Base-by-base conservation (phyloP, 1,140 invertebrate species). In the Chelonus insularis region DNA sequence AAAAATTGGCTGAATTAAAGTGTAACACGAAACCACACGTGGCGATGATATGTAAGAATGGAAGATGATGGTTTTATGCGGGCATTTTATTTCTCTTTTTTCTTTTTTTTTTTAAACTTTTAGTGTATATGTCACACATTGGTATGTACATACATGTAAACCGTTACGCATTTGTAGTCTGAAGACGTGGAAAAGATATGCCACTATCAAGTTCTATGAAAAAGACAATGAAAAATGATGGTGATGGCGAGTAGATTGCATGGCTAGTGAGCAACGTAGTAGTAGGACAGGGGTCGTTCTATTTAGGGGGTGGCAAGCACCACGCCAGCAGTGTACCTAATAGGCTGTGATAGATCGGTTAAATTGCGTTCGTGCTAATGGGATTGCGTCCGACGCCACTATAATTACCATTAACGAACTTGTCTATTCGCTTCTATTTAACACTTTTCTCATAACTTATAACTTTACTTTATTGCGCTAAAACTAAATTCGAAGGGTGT, bases 361-460 rank as follows among this genome's bases (percentile, higher is more conserved):
- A 81, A 81, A 81, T 80, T 80, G 78, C 79, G 78, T 81, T 76
- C 75, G 76, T 77, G 79, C 78, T 80, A 81, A 81, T 81, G 78
- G 78, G 78, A 81, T 80, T 81, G 78, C 79, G 77, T 77, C 76
- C 78, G 78, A 80, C 77, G 76, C 76, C 74, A 74, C 78, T 78
- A 80, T 81, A 80, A 55, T 55, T 55, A 81, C 76, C 77, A 79
- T 80, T 81, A 80, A 70, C 74, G 69, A 55, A 29, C 52, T 55
- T 55, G 34, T 29, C 25, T 29, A 29, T 29, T 29, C 25, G 25
- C 25, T 29, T 29, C 25, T 29, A 29, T 29, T 29, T 29, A 29
- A 29, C 25, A 29, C 25, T 29, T 29, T 29, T 29, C 3, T 7
- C 25, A 29, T 29, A 29, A 29, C 25, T 29, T 29, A 29, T 29